Percentiles rank a stretch among this genome's conserved stretches.
These are phyloP conservation scores for Flabesymbios commensalis DNA, from an alignment of 2,888 invertebrate genomes.

Conservation along the genomic window DNA sequence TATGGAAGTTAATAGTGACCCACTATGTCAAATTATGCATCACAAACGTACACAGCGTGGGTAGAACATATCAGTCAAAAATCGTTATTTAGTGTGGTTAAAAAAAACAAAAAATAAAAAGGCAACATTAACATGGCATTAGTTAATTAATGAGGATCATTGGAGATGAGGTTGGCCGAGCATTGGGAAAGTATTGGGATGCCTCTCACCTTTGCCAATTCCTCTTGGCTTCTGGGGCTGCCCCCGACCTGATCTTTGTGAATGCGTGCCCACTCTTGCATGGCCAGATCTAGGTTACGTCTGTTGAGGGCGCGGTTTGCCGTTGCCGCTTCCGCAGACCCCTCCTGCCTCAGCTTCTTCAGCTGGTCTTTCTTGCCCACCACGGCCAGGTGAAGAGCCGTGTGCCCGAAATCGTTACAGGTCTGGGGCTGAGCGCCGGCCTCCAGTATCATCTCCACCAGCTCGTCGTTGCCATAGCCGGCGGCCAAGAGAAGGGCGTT, in stretches of 20 bases:
- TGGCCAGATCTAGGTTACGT: constrained; percentile 32
- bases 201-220: constrained; percentile 18
- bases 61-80: too few species aligned
- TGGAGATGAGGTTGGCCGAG: too few species aligned
- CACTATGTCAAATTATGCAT: too few species aligned
- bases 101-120: too few species aligned
- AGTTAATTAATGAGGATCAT: too few species aligned
- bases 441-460: constrained; percentile 33
- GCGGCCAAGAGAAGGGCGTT: constrained; percentile 37
- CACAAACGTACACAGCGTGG: too few species aligned
- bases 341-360: constrained; percentile 19
- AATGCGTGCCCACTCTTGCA: constrained; percentile 33
- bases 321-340: constrained; percentile 15
- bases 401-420: constrained; percentile 40
- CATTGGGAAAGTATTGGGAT: too few species aligned
- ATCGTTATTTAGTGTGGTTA: too few species aligned
- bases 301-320: constrained; percentile 29
- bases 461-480: constrained; percentile 36
- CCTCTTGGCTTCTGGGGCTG: constrained; percentile 9
- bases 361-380: constrained; percentile 34
- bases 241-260: constrained; percentile 20
- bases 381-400: constrained; percentile 36
- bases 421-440: constrained; percentile 35
- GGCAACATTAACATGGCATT: too few species aligned
- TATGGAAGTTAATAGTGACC: too few species aligned